Evolutionary conservation across 2,888 invertebrate genomes (phyloP).

Genomic region (Phortica magna): DNA sequence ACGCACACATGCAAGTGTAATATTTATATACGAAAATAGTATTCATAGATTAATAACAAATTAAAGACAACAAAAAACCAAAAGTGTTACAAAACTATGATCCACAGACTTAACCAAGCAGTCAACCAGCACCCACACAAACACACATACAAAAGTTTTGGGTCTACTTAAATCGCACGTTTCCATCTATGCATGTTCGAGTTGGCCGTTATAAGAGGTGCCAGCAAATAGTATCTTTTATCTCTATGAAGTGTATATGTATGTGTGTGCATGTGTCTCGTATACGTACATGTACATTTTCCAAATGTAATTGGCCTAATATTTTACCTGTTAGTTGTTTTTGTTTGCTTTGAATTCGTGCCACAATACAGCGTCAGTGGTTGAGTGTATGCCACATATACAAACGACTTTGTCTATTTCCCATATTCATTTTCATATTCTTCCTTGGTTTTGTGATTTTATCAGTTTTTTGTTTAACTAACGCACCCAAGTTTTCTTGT

Average conservation of each 20-base stretch:
- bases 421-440: constrained; percentile 26
- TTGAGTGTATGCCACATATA: background rate
- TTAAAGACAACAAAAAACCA: background rate
- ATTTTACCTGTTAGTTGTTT: constrained; percentile 59
- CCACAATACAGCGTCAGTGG: background rate
- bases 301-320: constrained; percentile 70
- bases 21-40: background rate
- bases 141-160: constrained; percentile 21
- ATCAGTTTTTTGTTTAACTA: constrained; percentile 64
- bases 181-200: constrained; percentile 10
- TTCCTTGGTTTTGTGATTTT: constrained; percentile 51
- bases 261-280: background rate
- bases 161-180: constrained; percentile 23
- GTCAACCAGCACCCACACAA: background rate
- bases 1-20: too few species aligned
- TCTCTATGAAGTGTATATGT: constrained; percentile 14
- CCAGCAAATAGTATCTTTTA: background rate
- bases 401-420: constrained; percentile 1
- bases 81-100: background rate
- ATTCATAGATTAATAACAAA: background rate
- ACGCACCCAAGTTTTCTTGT: constrained; percentile 66
- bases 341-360: constrained; percentile 63
- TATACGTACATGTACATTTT: constrained; percentile 64
- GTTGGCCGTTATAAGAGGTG: background rate
- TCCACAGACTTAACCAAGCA: background rate